Percentiles rank a stretch among this genome's conserved stretches.
Evolutionary conservation across 2,113 vertebrate species (phyloP).

Genomic region (Ibidorhyncha struthersii): DNA sequence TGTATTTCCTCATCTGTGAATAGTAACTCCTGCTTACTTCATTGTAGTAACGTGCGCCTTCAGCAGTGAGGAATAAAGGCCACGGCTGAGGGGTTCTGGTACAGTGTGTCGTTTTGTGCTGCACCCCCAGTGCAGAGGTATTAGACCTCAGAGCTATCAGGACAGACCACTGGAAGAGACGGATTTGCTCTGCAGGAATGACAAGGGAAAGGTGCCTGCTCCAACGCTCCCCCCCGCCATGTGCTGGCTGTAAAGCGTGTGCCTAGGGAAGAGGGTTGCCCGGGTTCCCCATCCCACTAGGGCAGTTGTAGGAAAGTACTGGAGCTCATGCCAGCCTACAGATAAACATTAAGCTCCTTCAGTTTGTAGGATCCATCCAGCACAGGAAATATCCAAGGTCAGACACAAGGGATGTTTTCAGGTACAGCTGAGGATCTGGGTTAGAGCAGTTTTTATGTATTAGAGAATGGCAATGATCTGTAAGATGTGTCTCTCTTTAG

Average conservation of each 20-base stretch:
- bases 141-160: background rate
- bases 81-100: background rate
- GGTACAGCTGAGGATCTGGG: background rate
- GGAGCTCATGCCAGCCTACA: background rate
- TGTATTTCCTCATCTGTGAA: background rate
- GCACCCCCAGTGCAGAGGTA: background rate
- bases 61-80: background rate
- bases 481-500: background rate
- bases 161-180: background rate
- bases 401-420: background rate
- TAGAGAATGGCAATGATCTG: background rate
- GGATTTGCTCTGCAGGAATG: background rate
- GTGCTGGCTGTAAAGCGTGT: background rate
- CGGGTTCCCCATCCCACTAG: background rate
- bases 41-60: background rate
- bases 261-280: background rate
- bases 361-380: background rate
- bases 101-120: background rate
- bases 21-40: background rate
- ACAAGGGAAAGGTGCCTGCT: background rate
- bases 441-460: background rate
- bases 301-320: background rate
- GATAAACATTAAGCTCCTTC: background rate
- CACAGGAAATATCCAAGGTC: background rate
- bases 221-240: rapidly evolving